phyloP scores from a whole-genome alignment of 2,113 vertebrate species.

The Xiphias gladius region DNA sequence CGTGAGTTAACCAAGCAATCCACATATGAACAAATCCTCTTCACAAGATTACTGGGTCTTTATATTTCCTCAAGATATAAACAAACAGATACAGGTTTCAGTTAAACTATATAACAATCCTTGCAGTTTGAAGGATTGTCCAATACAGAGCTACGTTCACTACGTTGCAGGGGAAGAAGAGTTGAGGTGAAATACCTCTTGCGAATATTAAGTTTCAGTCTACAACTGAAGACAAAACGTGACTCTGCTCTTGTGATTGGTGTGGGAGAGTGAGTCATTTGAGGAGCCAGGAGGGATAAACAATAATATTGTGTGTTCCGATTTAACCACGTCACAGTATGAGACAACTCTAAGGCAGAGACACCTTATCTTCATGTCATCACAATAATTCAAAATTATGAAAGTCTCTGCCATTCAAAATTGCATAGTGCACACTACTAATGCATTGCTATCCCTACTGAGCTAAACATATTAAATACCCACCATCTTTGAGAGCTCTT shows the following conservation, averaged over 20 bases:
- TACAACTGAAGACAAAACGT: not conserved
- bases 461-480: conserved; percentile 29
- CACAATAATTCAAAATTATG: not conserved
- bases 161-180: not conserved
- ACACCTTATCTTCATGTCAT: not conserved
- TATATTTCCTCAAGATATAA: not conserved
- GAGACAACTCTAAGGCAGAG: not conserved
- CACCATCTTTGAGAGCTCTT: conserved; percentile 95
- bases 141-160: not conserved
- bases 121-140: not conserved
- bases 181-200: too few species aligned
- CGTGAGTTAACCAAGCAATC: not conserved
- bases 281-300: not conserved
- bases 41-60: not conserved
- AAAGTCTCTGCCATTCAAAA: not conserved
- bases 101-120: not conserved
- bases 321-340: not conserved
- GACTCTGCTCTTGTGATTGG: not conserved
- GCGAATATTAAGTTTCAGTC: too few species aligned
- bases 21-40: not conserved
- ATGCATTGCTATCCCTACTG: not conserved
- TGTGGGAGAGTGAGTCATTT: not conserved
- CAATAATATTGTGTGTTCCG: not conserved
- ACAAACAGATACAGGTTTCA: not conserved
- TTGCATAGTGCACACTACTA: not conserved